Evolutionary conservation across 1,140 invertebrate species (phyloP).

Genomic region (Potamilus streckersoni): DNA sequence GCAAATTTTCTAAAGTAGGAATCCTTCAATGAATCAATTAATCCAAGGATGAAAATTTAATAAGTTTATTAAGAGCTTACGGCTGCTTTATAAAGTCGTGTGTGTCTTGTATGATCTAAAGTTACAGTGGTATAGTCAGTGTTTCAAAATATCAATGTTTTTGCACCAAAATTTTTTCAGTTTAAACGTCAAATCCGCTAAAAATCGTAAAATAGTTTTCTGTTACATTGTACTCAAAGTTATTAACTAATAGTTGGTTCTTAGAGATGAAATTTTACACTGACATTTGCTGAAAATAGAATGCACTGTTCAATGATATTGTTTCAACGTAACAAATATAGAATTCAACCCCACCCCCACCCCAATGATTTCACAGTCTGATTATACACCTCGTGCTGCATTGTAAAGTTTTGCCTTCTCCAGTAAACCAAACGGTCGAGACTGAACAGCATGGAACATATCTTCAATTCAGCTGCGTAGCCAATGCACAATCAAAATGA

Average conservation of each 20-base stretch:
- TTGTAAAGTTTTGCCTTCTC: conserved; percentile 27
- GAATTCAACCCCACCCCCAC: background rate
- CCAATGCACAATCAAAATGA: too few relatives aligned
- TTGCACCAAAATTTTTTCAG: too few relatives aligned
- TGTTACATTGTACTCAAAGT: background rate
- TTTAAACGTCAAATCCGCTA: background rate
- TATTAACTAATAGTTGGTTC: background rate
- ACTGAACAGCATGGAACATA: conserved; percentile 34
- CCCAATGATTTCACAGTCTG: background rate
- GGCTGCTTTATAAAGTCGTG: too few relatives aligned
- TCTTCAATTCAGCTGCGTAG: too few relatives aligned
- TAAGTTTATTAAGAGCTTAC: too few relatives aligned
- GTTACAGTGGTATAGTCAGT: too few relatives aligned
- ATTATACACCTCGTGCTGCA: conserved; percentile 28
- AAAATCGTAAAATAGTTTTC: background rate
- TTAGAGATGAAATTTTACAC: background rate
- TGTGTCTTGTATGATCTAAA: too few relatives aligned
- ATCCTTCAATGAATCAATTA: too few relatives aligned
- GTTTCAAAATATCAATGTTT: too few relatives aligned
- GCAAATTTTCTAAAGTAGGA: too few relatives aligned
- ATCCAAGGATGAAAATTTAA: too few relatives aligned
- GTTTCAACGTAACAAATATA: background rate
- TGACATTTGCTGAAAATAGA: background rate
- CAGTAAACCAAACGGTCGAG: conserved; percentile 24
- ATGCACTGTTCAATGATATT: background rate